Evolutionary conservation across 2,888 invertebrate genomes (phyloP).

Genomic region (Eilema caniola): DNA sequence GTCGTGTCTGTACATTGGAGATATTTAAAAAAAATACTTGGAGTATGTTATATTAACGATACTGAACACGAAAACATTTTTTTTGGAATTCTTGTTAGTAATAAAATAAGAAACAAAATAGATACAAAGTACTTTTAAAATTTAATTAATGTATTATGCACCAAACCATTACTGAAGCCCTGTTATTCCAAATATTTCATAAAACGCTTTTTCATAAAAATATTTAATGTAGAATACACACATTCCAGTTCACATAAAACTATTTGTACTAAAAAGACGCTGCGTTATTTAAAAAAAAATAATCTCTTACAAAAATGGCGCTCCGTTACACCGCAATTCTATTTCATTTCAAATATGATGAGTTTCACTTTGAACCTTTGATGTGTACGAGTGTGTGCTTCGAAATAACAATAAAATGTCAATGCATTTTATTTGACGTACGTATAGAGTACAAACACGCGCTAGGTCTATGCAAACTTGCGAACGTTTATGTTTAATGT

Average conservation of each 20-base stretch:
- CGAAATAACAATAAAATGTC: neutral
- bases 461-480: neutral
- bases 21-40: too few species aligned
- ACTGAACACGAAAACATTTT: too few species aligned
- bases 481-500: neutral
- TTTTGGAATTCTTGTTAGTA: too few species aligned
- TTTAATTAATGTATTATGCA: too few species aligned
- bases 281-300: neutral
- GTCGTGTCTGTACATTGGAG: too few species aligned
- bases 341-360: slow-evolving; percentile 11
- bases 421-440: neutral
- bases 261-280: neutral
- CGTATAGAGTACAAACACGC: neutral
- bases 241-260: neutral
- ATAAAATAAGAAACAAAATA: too few species aligned
- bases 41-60: too few species aligned
- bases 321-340: slow-evolving; percentile 1
- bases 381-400: neutral
- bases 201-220: slow-evolving; percentile 4
- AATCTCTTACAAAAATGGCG: slow-evolving; percentile 4
- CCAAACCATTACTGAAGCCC: neutral
- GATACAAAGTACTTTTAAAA: too few species aligned
- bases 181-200: neutral
- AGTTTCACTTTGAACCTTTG: neutral
- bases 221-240: neutral